These are phyloP conservation scores for Scaptodrosophila lebanonensis DNA, from an alignment of 1,140 invertebrate species.

Conservation along the genomic window DNA sequence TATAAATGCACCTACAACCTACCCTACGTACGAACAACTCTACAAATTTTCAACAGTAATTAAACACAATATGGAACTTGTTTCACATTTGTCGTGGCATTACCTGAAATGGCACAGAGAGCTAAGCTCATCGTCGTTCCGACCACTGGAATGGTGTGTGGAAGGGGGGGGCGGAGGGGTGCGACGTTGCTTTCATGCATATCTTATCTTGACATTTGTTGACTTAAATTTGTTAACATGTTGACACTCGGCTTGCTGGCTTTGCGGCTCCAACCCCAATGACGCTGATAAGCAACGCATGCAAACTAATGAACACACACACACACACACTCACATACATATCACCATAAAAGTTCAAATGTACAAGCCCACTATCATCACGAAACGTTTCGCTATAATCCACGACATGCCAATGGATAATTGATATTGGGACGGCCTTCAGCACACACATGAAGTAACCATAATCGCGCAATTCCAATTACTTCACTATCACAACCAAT, in stretches of 20 bases:
- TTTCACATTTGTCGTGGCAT: constrained; percentile 28
- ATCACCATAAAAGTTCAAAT: too few relatives aligned
- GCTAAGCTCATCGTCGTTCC: too few relatives aligned
- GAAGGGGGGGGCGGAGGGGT: constrained; percentile 8
- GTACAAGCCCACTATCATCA: too few relatives aligned
- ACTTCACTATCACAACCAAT: constrained; percentile 64
- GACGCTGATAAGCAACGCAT: constrained; percentile 34
- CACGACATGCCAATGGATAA: constrained; percentile 6
- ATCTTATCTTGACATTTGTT: constrained; percentile 72
- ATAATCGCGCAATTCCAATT: too few relatives aligned
- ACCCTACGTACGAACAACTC: too few relatives aligned
- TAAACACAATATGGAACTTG: neutral
- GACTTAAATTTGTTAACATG: constrained; percentile 75
- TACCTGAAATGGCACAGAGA: constrained; percentile 3
- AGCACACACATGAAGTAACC: too few relatives aligned
- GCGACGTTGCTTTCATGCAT: constrained; percentile 30
- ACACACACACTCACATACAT: neutral
- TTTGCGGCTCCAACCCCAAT: constrained; percentile 2
- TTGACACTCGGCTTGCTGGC: constrained; percentile 53
- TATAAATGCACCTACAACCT: too few relatives aligned
- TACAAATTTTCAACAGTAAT: constrained; percentile 21
- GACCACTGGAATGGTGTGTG: too few relatives aligned
- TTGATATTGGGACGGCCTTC: constrained; percentile 32
- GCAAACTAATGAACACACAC: neutral
- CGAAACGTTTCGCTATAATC: constrained; percentile 1